Conservation (phyloP, 2,113 vertebrate species). For the Peromyscus polionotus region DNA sequence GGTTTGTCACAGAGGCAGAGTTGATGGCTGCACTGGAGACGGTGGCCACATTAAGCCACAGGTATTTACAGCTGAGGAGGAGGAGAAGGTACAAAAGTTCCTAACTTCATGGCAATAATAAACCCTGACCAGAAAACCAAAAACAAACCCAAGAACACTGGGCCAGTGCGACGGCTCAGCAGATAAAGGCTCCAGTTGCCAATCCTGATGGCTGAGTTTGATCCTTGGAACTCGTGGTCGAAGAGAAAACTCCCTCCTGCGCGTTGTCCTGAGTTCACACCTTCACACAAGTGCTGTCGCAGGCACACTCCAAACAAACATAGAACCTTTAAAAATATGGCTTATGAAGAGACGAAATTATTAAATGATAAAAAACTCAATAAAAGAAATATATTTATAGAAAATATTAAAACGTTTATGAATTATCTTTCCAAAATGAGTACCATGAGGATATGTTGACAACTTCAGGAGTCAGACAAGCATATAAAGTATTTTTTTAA, state of each 20-base stretch:
- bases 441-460: background rate
- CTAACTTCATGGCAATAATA: background rate
- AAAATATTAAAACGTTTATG: conserved; percentile 48
- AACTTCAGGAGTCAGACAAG: background rate
- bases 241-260: too few species aligned
- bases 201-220: background rate
- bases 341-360: background rate
- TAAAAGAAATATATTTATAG: background rate
- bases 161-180: background rate
- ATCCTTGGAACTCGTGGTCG: background rate
- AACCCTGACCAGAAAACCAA: background rate
- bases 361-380: background rate
- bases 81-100: background rate
- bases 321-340: background rate
- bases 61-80: background rate
- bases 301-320: background rate
- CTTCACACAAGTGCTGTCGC: background rate
- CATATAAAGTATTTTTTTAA: background rate
- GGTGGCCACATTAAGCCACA: background rate
- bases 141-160: background rate
- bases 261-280: background rate
- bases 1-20: background rate
- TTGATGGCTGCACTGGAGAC: background rate
- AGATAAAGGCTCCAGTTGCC: too few species aligned
- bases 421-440: conserved; percentile 22